These are phyloP conservation scores for Megaustenia siamemsis DNA, from an alignment of 2,888 invertebrate species.

Conservation along the genomic window DNA sequence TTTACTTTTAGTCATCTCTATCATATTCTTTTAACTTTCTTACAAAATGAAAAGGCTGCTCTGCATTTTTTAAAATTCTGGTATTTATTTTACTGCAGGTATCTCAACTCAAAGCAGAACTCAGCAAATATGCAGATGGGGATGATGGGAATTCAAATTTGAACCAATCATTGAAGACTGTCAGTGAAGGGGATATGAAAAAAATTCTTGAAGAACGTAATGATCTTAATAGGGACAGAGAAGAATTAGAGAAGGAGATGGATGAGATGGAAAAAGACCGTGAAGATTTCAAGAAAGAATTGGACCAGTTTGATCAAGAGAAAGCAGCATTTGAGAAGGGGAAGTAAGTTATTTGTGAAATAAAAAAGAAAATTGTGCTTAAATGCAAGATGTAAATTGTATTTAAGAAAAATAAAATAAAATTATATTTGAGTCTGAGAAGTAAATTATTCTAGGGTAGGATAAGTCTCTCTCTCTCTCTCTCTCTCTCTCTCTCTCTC, in stretches of 20 bases:
- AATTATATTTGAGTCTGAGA: no score
- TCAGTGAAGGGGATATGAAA: conserved; percentile 32
- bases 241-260: conserved; percentile 64
- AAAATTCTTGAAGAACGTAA: conserved; percentile 47
- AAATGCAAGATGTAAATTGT: no score
- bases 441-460: no score
- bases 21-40: no score
- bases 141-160: conserved; percentile 12
- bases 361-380: no score
- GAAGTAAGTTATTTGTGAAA: conserved; percentile 35
- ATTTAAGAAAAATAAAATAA: no score
- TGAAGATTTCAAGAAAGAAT: conserved; percentile 53
- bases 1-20: no score
- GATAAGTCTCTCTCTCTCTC: no score
- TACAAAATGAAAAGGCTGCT: no score
- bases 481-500: no score
- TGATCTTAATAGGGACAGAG: conserved; percentile 61
- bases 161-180: neutral
- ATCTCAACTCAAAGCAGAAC: conserved; percentile 54
- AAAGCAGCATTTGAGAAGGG: conserved; percentile 39
- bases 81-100: conserved; percentile 44
- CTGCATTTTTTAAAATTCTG: no score
- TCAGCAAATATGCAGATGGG: conserved; percentile 43
- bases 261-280: conserved; percentile 62
- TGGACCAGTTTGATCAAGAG: conserved; percentile 38